Percentiles rank a stretch among this genome's conserved stretches.
These are phyloP conservation scores for Zeus faber DNA, from an alignment of 2,113 vertebrate species.

Conservation along the genomic window DNA sequence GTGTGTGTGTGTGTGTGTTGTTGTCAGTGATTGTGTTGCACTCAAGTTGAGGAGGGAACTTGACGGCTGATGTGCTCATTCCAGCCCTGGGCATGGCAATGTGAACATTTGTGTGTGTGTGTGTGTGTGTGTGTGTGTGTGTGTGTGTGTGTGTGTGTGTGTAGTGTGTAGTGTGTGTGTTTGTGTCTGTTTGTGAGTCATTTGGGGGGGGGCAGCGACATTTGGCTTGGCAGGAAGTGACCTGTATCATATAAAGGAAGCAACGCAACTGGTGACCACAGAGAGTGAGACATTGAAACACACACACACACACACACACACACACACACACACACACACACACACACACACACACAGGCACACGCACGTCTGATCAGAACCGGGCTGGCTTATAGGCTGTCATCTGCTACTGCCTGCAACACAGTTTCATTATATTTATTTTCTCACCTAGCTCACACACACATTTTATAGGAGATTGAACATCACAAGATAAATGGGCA, in stretches of 20 bases:
- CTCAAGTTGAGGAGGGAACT: constrained; percentile 49
- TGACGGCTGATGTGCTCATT: constrained; percentile 56
- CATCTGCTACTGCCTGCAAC: constrained; percentile 5
- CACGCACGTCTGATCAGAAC: neutral
- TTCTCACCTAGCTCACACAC: neutral
- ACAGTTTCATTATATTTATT: too few species aligned
- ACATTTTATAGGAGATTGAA: too few species aligned
- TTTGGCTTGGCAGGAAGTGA: constrained; percentile 56
- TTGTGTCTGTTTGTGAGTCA: constrained; percentile 33
- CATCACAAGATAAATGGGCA: too few species aligned
- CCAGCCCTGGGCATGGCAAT: constrained; percentile 47
- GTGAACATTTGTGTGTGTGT: constrained; percentile 7
- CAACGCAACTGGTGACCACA: constrained; percentile 29
- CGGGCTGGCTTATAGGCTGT: neutral
- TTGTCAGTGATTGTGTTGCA: constrained; percentile 37
- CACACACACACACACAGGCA: neutral
- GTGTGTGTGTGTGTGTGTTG: constrained; percentile 3
- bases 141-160: neutral
- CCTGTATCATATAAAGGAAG: constrained; percentile 36
- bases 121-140: neutral
- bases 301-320: constrained; percentile 7
- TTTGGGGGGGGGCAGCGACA: constrained; percentile 50
- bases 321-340: neutral
- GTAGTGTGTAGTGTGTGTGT: constrained; percentile 7
- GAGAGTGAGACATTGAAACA: constrained; percentile 1